Conservation (phyloP, 2,888 invertebrate species). For the Lathronympha strigana region DNA sequence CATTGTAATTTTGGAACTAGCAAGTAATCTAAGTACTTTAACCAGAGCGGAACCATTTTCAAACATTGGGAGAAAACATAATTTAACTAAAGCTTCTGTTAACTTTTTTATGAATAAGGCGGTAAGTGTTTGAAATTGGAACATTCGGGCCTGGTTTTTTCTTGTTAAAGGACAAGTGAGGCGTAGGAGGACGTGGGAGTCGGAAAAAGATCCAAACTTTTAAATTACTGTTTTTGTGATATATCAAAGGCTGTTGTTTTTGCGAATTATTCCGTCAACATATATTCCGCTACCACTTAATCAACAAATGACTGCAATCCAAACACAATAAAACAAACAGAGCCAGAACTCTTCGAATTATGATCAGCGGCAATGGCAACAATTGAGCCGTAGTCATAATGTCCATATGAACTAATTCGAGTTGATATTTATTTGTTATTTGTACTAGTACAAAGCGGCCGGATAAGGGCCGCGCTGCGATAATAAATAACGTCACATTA, state of each 20-base stretch:
- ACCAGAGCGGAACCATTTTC: constrained; percentile 46
- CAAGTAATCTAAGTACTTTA: constrained; percentile 16
- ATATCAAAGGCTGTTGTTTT: constrained; percentile 54
- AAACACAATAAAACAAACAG: not conserved
- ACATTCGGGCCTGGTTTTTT: constrained; percentile 49
- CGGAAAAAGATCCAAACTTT: constrained; percentile 60
- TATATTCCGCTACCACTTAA: not conserved
- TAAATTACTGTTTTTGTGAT: constrained; percentile 63
- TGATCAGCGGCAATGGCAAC: constrained; percentile 46
- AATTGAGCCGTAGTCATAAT: constrained; percentile 54
- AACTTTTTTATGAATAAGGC: no score
- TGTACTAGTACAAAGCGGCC: constrained; percentile 63
- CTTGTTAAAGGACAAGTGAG: constrained; percentile 51
- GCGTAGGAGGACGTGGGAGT: constrained; percentile 47
- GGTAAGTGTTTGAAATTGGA: constrained; percentile 3
- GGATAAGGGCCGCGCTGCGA: constrained; percentile 67
- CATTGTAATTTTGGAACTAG: constrained; percentile 11
- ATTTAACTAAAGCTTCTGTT: no score
- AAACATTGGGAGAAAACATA: no score
- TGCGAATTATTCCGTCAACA: no score
- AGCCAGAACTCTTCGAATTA: constrained; percentile 19
- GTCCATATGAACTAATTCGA: constrained; percentile 67
- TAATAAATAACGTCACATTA: constrained; percentile 78
- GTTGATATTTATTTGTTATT: constrained; percentile 63
- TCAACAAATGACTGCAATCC: not conserved